These are phyloP conservation scores for Bombyx mandarina DNA, from an alignment of 1,140 invertebrate genomes.

Conservation along the genomic window DNA sequence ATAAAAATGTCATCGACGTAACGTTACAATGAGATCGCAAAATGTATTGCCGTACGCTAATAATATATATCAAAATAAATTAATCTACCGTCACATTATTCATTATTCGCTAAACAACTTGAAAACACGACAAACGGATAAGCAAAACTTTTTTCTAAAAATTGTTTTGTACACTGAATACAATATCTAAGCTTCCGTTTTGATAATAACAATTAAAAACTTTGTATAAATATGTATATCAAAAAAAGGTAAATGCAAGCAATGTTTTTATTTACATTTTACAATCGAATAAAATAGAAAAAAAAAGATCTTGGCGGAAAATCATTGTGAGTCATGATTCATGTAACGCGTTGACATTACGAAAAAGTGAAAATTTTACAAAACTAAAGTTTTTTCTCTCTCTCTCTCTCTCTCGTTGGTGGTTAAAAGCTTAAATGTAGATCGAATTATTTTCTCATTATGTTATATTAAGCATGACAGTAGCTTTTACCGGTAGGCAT, in stretches of 20 bases:
- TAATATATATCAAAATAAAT: conserved; percentile 24
- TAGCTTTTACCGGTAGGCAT: too few relatives aligned
- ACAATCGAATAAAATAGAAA: conserved; percentile 22
- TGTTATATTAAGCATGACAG: too few relatives aligned
- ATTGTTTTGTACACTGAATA: conserved; percentile 13
- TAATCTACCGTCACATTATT: conserved; percentile 49
- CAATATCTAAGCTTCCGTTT: too few relatives aligned
- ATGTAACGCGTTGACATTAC: neutral
- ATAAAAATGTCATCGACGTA: conserved; percentile 45
- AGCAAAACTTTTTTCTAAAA: conserved; percentile 49
- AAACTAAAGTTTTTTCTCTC: conserved; percentile 18
- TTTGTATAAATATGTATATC: conserved; percentile 18
- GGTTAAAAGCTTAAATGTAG: too few relatives aligned
- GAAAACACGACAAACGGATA: conserved; percentile 32
- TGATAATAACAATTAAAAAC: too few relatives aligned
- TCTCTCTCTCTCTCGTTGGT: too few relatives aligned
- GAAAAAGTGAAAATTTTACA: conserved; percentile 34
- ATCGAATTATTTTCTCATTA: too few relatives aligned
- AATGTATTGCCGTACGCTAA: conserved; percentile 10
- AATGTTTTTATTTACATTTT: conserved; percentile 21
- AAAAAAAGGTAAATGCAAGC: conserved; percentile 48
- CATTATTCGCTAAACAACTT: conserved; percentile 18
- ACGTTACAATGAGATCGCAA: conserved; percentile 34
- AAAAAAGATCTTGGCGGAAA: conserved; percentile 20
- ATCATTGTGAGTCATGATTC: conserved; percentile 10